phyloP scores from a whole-genome alignment of 2,888 invertebrate genomes.

The Ischnura elegans region DNA sequence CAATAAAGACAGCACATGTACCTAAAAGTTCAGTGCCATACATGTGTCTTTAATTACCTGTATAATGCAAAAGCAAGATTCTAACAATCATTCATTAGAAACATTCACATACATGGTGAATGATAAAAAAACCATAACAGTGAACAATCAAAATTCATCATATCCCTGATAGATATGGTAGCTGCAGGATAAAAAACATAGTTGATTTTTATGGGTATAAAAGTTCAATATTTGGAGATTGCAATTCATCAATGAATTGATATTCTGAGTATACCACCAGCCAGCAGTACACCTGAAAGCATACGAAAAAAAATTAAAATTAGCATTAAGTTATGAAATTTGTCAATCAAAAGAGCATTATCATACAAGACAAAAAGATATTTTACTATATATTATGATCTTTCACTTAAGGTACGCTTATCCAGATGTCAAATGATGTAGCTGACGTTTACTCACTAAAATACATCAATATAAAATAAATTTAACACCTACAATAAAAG shows the following conservation, averaged over 20 bases:
- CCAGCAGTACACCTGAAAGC: conserved; percentile 91
- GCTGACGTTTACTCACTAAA: too few species aligned
- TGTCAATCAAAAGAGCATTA: background rate
- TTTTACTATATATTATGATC: too few species aligned
- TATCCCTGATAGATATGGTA: conserved; percentile 46
- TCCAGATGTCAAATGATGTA: too few species aligned
- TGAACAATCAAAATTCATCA: background rate
- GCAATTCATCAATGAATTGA: conserved; percentile 88
- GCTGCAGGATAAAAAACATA: conserved; percentile 51
- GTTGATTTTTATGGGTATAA: conserved; percentile 80
- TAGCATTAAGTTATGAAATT: conserved; percentile 44
- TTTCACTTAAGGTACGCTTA: too few species aligned
- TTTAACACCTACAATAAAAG: too few species aligned
- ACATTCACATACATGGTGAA: conserved; percentile 2
- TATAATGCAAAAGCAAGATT: conserved; percentile 23
- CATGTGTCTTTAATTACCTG: background rate
- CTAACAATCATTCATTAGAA: conserved; percentile 13
- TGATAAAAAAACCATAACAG: background rate
- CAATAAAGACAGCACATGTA: conserved; percentile 20
- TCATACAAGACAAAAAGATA: background rate
- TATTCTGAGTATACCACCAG: conserved; percentile 92
- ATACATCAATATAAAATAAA: too few species aligned
- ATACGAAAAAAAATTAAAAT: conserved; percentile 70
- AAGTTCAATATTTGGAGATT: conserved; percentile 93
- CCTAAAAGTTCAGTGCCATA: conserved; percentile 29